A percentile compares a stretch with the other conserved stretches of the same genome.
phyloP scores from a whole-genome alignment of 2,888 invertebrate genomes.

The Synergus gifuensis region DNA sequence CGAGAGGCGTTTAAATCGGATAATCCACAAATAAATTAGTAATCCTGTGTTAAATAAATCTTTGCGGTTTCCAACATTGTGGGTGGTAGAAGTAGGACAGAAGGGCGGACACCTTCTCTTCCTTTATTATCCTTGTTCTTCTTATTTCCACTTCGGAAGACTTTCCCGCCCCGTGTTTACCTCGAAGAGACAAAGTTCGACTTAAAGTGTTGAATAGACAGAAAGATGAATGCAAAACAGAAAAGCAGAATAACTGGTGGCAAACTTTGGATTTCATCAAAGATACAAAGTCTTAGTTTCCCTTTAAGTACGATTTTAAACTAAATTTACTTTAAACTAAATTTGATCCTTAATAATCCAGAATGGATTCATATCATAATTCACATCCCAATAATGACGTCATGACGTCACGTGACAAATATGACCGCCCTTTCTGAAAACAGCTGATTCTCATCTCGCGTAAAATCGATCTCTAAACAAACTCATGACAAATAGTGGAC shows the following conservation, averaged over 20 bases:
- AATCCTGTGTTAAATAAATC: slow-evolving; percentile 53
- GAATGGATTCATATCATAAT: background rate
- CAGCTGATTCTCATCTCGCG: background rate
- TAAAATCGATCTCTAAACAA: background rate
- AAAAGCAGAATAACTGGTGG: slow-evolving; percentile 32
- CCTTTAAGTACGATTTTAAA: too few species aligned
- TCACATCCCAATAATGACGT: background rate
- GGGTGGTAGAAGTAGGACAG: slow-evolving; percentile 47
- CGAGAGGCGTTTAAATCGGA: slow-evolving; percentile 41
- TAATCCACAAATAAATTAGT: slow-evolving; percentile 56
- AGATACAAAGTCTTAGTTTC: background rate
- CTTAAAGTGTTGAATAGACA: slow-evolving; percentile 44
- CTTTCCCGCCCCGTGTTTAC: slow-evolving; percentile 59
- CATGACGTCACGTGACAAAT: background rate
- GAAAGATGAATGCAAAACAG: slow-evolving; percentile 28
- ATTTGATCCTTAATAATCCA: background rate
- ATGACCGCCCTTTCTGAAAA: background rate
- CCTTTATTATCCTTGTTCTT: slow-evolving; percentile 1
- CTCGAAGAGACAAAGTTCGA: slow-evolving; percentile 59
- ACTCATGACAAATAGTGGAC: too few species aligned
- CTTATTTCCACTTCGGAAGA: slow-evolving; percentile 26
- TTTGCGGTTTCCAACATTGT: slow-evolving; percentile 50
- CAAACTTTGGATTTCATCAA: background rate
- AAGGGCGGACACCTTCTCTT: slow-evolving; percentile 26
- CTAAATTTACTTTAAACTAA: too few species aligned